These are phyloP conservation scores for Aplysia californica DNA, from an alignment of 1,140 invertebrate species.

Conservation along the genomic window DNA sequence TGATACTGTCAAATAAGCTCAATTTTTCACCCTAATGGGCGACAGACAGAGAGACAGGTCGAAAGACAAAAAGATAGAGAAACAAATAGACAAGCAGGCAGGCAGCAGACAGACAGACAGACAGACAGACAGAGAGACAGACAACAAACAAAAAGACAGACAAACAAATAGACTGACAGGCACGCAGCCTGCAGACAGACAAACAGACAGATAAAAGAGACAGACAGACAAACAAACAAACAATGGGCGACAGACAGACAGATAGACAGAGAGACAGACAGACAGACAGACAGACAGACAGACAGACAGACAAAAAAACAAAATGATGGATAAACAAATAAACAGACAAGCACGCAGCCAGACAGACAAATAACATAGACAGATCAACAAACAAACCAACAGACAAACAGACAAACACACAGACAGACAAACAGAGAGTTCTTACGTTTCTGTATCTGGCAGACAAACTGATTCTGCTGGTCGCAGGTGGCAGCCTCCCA, in stretches of 20 bases:
- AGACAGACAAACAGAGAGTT: not conserved
- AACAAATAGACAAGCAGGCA: not conserved
- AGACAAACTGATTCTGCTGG: not conserved
- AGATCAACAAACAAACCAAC: not conserved
- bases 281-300: constrained; percentile 17
- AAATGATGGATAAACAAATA: not conserved
- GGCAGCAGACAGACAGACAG: no score
- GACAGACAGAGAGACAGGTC: not conserved
- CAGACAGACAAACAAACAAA: constrained; percentile 3
- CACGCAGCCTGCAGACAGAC: no score
- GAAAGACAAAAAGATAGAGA: constrained; percentile 1
- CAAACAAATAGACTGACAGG: no score
- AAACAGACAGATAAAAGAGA: no score
- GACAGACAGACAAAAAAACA: not conserved
- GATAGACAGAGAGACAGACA: constrained; percentile 8
- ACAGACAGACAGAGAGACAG: no score
- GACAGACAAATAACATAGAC: not conserved
- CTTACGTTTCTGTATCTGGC: no score
- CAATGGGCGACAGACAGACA: not conserved
- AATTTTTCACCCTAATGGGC: not conserved
- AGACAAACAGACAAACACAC: not conserved
- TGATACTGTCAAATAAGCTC: no score
- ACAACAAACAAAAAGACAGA: no score
- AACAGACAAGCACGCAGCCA: not conserved
- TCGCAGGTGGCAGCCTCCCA: not conserved